These are phyloP conservation scores for Saxicola maurus DNA, from an alignment of 2,797 vertebrate genomes.

Conservation along the genomic window DNA sequence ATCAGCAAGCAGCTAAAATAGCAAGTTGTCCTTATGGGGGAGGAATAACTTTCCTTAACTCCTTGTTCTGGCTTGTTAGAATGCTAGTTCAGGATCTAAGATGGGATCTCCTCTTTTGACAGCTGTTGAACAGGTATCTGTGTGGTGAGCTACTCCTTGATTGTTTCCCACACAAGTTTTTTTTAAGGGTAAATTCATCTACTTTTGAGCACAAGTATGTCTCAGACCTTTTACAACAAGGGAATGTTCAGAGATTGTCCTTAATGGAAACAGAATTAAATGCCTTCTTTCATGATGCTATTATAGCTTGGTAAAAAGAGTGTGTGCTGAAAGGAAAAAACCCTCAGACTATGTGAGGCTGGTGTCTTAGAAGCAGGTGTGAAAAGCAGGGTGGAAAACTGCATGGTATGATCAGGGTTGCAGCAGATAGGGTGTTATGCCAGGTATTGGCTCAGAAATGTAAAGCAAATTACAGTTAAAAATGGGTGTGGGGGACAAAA, in stretches of 20 bases:
- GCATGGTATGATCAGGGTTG: not conserved
- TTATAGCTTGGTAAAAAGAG: not conserved
- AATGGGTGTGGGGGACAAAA: not conserved
- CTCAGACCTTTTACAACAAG: not conserved
- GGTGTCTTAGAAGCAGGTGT: not conserved
- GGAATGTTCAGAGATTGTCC: not conserved
- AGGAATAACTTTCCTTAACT: not conserved
- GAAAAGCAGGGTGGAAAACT: not conserved
- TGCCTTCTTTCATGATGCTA: not conserved
- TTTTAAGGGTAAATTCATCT: not conserved
- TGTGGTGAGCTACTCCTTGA: not conserved
- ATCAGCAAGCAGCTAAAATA: not conserved
- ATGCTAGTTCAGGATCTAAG: not conserved
- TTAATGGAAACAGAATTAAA: not conserved
- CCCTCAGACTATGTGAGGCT: not conserved
- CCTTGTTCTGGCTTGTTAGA: not conserved
- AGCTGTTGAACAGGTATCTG: not conserved
- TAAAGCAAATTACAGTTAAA: not conserved
- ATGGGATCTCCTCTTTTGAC: not conserved
- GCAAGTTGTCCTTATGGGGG: not conserved
- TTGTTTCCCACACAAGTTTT: not conserved
- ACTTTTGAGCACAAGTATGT: not conserved
- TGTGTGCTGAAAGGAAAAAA: not conserved
- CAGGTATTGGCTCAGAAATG: not conserved
- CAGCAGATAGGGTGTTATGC: not conserved